Evolutionary conservation across 2,113 vertebrate genomes (phyloP), one percentile per base, ranked within the genome.

Genomic region (Paracanthobrama guichenoti): DNA sequence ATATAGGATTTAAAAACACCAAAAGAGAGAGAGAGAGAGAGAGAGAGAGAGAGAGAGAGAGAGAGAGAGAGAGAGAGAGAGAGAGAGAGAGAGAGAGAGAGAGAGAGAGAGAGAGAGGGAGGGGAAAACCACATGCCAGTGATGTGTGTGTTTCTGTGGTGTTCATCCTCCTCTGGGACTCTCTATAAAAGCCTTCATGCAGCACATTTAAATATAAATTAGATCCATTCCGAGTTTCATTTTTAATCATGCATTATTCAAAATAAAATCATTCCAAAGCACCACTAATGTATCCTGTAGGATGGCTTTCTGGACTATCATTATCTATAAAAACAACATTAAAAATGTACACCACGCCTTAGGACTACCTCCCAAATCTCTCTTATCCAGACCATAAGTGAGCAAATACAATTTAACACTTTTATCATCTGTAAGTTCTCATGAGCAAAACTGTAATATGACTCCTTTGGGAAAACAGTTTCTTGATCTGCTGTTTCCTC

Each of bases 161-260:
- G 89, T 83, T 83, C 55, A 74, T 75, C 74, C 78, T 78, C 64
- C 67, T 72, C 77, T 67, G 76, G 81, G 55, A 77, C 86, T 79
- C 84, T 90, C 85, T 84, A 87, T 87, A 86, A 87, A 81, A 44
- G 55, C 85, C 59, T 26, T 81, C 83, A 73, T 73, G 76, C 85
- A 73, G 73, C 87, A 86, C 78, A 90, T 92, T 88, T 88, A 89
- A 90, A 93, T 91, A 91, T 86, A 88, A 90, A 93, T 93, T 73
- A 83, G 83, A 92, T 92, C 90, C 89, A 90, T 91, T 92, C 88
- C 87, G 90, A 91, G 74, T 93, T 91, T 93, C 78, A 92, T 93
- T 93, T 87, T 93, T 87, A 90, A 92, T 88, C 90, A 92, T 94
- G 89, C 91, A 93, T 93, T 93, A 95, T 95, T 94, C 90, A 93